phyloP scores from a whole-genome alignment of 2,888 invertebrate genomes.

The Trissoscelio sp. region DNA sequence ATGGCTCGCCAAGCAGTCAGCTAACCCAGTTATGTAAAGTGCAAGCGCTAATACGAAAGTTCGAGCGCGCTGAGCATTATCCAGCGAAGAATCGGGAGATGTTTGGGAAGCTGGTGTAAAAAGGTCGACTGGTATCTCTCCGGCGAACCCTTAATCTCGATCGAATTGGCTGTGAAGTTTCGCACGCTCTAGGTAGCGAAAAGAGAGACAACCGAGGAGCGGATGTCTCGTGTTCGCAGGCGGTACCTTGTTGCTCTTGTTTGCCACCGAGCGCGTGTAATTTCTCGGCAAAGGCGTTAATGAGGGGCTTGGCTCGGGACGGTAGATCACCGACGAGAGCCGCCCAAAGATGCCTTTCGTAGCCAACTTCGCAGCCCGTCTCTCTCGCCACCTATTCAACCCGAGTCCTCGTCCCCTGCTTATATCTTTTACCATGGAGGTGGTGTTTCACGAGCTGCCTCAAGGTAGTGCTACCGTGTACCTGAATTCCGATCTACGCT shows the following conservation, averaged over 20 bases:
- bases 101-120: constrained; percentile 66
- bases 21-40: constrained; percentile 63
- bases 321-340: constrained; percentile 81
- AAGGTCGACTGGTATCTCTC: constrained; percentile 59
- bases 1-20: neutral
- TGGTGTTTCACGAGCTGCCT: constrained; percentile 78
- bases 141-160: constrained; percentile 63
- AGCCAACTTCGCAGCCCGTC: constrained; percentile 58
- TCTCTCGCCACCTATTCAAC: constrained; percentile 62
- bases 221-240: constrained; percentile 76
- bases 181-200: constrained; percentile 77
- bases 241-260: constrained; percentile 82
- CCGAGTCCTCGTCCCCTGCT: constrained; percentile 63
- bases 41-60: constrained; percentile 43
- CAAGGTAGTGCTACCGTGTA: constrained; percentile 82
- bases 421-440: constrained; percentile 72
- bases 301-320: constrained; percentile 82
- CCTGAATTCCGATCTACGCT: constrained; percentile 82
- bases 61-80: constrained; percentile 43
- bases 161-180: constrained; percentile 76
- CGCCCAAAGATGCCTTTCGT: constrained; percentile 73
- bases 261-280: constrained; percentile 83
- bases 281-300: constrained; percentile 83
- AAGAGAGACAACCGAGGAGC: constrained; percentile 66
- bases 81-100: constrained; percentile 59